phyloP scores from a whole-genome alignment of 2,888 invertebrate species.

The Ganaspis brasiliensis region DNA sequence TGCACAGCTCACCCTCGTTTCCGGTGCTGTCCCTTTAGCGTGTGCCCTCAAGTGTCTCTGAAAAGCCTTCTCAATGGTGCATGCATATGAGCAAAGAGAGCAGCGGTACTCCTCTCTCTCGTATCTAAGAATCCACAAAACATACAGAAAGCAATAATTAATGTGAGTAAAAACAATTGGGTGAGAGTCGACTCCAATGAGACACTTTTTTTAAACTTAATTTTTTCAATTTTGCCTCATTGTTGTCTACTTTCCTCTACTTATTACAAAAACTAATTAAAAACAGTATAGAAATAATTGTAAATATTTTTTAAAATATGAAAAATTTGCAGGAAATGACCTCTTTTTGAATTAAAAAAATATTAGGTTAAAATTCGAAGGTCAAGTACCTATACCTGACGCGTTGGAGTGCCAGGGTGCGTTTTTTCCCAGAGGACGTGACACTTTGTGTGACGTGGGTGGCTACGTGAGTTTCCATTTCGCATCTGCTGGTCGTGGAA shows the following conservation, averaged over 20 bases:
- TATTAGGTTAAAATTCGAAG: conserved; percentile 48
- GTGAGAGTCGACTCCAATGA: too few relatives aligned
- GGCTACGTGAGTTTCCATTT: conserved; percentile 80
- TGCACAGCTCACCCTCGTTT: conserved; percentile 81
- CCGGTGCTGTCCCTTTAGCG: conserved; percentile 78
- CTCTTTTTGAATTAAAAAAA: too few relatives aligned
- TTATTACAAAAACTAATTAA: too few relatives aligned
- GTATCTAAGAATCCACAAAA: conserved; percentile 75
- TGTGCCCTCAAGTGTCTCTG: conserved; percentile 82
- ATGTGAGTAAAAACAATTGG: too few relatives aligned
- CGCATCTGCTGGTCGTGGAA: conserved; percentile 78
- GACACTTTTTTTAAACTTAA: too few relatives aligned
- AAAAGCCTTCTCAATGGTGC: conserved; percentile 83
- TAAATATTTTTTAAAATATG: too few relatives aligned
- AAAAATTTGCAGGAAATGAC: too few relatives aligned
- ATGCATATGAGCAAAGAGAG: conserved; percentile 82
- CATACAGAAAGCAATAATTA: neutral
- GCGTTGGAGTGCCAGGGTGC: conserved; percentile 80
- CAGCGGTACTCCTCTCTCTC: conserved; percentile 83
- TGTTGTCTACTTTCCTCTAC: too few relatives aligned
- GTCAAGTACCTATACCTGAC: conserved; percentile 80
- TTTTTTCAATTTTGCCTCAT: too few relatives aligned
- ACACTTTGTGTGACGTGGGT: conserved; percentile 80
- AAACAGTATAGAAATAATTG: too few relatives aligned
- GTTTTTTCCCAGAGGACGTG: conserved; percentile 80